Evolutionary conservation across 1,140 invertebrate species (phyloP), one percentile per base, ranked within the genome.

Genomic region (Caerostris extrusa): DNA sequence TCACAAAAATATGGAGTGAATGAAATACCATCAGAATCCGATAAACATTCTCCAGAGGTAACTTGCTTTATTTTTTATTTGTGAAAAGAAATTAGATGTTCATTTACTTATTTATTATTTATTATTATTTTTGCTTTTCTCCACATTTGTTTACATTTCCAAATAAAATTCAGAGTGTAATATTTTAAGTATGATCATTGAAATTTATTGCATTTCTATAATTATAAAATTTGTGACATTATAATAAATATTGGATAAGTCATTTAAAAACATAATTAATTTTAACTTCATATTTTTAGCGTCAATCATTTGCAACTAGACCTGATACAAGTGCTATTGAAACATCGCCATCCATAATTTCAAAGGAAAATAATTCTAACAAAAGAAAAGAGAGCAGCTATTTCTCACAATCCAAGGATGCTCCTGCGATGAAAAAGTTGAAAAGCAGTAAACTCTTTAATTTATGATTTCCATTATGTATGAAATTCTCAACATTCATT

Each of bases 1-100:
- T 90, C 95, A 61, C 69, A 92, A 6, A 94, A 95, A 91, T 96
- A 95, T 94, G 95, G 96, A 50, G 93, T 95, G 6, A 94, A 71
- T 60, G 81, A 90, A 67, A 67, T 12, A 55, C 7, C 77, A 8
- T 50, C 60, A 19, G 8, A 53, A 56, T 50, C 58, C n/a, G 57
- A 50, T 17, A 12, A 77, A 14, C n/a, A 7, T 12, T 7, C 55
- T 14, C 53, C n/a, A 14, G 17, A 88, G 60, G 86, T 88, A 88
- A 88, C n/a, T 57, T 7, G 12, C 56, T 85, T 86, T 86, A 60
- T 58, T 8, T 60, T 58, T 6, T 17, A 67, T 6, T 6, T n/a
- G 12, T 67, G 61, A n/a, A 67, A 67, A 64, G 7, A 10, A 64
- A 64, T 64, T 64, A 10, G 7, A 64, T 64, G 61, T 64, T 7